phyloP scores from a whole-genome alignment of 2,888 invertebrate genomes.

The Torymus aiolomorphi region DNA sequence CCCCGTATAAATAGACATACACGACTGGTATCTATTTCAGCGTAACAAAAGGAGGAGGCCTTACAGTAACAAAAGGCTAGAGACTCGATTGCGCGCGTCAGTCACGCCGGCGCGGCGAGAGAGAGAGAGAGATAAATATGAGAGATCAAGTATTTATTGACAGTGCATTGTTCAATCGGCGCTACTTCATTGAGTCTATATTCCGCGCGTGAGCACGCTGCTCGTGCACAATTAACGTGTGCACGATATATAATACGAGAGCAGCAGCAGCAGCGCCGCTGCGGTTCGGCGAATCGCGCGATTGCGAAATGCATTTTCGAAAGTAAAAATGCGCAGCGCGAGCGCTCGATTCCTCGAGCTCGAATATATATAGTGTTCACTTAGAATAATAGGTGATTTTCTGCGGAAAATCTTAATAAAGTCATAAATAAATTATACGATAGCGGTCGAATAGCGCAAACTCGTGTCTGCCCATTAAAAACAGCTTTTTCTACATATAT shows the following conservation, averaged over 20 bases:
- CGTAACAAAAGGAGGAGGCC: not conserved
- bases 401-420: too few species aligned
- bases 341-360: too few species aligned
- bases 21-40: conserved; percentile 20
- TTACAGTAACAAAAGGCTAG: not conserved
- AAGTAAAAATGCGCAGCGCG: not conserved
- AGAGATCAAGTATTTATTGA: conserved; percentile 42
- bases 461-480: too few species aligned
- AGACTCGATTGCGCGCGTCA: not conserved
- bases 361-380: too few species aligned
- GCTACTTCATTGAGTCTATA: conserved; percentile 41
- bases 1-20: conserved; percentile 23
- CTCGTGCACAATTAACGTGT: conserved; percentile 31
- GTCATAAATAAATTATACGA: too few species aligned
- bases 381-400: too few species aligned
- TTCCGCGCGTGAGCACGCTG: not conserved
- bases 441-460: too few species aligned
- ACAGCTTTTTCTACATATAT: too few species aligned
- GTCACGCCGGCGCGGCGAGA: not conserved
- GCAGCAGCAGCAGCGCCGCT: too few species aligned
- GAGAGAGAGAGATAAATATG: conserved; percentile 33
- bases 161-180: conserved; percentile 41
- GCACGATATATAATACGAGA: not conserved
- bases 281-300: not conserved
- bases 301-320: conserved; percentile 23